A percentile compares a stretch with the other conserved stretches of the same genome.
Conservation (phyloP, 2,888 invertebrate genomes). For the Ametastegia equiseti region DNA sequence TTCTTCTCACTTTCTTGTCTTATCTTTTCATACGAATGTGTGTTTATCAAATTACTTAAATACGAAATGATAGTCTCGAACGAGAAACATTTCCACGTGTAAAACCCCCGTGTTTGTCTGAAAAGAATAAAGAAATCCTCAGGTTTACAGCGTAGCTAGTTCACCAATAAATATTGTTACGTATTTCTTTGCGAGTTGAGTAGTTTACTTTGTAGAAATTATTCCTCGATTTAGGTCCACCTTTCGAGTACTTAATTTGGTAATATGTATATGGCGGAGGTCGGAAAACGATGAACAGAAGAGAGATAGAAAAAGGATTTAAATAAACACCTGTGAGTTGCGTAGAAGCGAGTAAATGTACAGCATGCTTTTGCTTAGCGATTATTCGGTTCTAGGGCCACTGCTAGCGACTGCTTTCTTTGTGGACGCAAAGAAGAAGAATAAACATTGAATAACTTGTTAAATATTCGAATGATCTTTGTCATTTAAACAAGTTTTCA, state of each 20-base stretch:
- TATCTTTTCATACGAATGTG: background rate
- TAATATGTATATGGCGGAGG: no score
- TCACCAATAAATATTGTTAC: background rate
- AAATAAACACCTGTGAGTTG: background rate
- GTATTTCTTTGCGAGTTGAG: background rate
- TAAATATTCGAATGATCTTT: background rate
- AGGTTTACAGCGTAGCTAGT: background rate
- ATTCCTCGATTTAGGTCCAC: no score
- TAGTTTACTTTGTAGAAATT: background rate
- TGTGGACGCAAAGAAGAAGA: background rate
- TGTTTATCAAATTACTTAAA: background rate
- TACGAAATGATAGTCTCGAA: background rate
- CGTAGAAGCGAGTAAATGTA: slow-evolving; percentile 23
- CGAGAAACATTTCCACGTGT: background rate
- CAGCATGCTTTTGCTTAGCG: slow-evolving; percentile 52
- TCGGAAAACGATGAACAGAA: no score
- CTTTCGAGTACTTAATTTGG: no score
- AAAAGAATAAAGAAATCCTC: background rate
- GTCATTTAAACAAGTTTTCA: background rate
- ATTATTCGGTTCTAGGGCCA: background rate
- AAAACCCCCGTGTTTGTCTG: background rate
- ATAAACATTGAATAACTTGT: background rate
- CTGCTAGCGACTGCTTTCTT: slow-evolving; percentile 17
- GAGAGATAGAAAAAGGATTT: background rate
- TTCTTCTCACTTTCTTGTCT: background rate